Percentiles rank a stretch among this genome's conserved stretches.
These are phyloP conservation scores for Catagonus wagneri DNA, from an alignment of 2,113 vertebrate species.

Conservation along the genomic window DNA sequence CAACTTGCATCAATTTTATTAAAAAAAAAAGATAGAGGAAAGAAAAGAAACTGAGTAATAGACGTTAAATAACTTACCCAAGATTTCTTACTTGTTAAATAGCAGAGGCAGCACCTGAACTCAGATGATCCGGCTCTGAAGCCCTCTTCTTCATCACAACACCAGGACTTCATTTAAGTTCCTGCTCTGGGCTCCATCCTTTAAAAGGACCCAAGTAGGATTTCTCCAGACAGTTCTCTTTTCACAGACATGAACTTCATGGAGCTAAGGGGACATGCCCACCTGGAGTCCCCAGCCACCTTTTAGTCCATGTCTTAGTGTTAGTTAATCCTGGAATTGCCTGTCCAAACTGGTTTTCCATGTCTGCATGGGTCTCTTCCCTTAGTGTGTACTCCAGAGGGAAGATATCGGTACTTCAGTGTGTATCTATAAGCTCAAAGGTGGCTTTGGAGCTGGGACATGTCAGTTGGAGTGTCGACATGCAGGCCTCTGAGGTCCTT, in stretches of 20 bases:
- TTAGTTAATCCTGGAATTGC: background rate
- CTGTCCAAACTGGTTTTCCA: background rate
- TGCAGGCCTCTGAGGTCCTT: background rate
- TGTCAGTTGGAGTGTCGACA: fast-evolving
- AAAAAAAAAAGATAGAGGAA: too few relatives aligned
- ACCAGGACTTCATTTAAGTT: background rate
- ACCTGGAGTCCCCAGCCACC: background rate
- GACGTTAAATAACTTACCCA: background rate
- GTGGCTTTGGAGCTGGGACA: background rate
- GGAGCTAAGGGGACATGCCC: background rate
- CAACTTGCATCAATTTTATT: background rate
- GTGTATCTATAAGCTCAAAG: background rate
- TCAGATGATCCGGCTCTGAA: background rate
- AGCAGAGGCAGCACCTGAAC: background rate
- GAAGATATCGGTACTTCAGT: background rate
- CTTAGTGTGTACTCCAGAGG: background rate
- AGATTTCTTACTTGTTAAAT: background rate
- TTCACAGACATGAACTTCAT: background rate
- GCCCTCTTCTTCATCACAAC: background rate
- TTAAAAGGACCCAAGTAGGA: background rate
- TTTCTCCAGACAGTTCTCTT: background rate
- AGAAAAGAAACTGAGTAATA: background rate
- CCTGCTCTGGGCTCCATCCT: background rate
- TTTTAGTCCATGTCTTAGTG: background rate
- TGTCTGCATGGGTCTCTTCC: background rate